Conservation (phyloP, 2,888 invertebrate genomes). For the Eristalinus sepulchralis region DNA sequence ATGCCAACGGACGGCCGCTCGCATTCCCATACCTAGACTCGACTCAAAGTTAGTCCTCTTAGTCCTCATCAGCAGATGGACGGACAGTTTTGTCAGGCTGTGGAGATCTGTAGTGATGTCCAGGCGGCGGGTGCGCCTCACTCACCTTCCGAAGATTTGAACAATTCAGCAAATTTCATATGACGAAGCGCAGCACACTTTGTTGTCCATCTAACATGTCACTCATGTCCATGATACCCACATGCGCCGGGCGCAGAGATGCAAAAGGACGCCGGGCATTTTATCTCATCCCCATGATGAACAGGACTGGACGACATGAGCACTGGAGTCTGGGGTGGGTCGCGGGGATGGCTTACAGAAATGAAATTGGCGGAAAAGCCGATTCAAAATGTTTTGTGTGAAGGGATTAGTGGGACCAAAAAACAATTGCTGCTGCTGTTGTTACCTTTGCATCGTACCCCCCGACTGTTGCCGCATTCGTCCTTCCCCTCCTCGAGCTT, state of each 20-base stretch:
- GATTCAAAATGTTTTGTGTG: slow-evolving; percentile 69
- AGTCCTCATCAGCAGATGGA: neutral
- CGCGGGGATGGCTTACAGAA: slow-evolving; percentile 51
- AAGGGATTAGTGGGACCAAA: slow-evolving; percentile 68
- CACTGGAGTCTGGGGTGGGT: neutral
- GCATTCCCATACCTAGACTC: neutral
- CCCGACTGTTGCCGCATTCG: too few relatives aligned
- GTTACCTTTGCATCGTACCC: slow-evolving; percentile 23
- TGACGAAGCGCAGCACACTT: slow-evolving; percentile 57
- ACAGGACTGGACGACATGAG: neutral
- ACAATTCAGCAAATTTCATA: slow-evolving; percentile 67
- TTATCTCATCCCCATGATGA: slow-evolving; percentile 18
- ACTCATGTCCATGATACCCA: slow-evolving; percentile 49
- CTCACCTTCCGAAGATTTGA: slow-evolving; percentile 61
- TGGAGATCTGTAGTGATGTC: slow-evolving; percentile 23
- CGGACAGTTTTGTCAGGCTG: slow-evolving; percentile 33
- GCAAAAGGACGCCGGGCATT: slow-evolving; percentile 44
- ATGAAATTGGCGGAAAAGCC: slow-evolving; percentile 71
- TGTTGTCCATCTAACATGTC: slow-evolving; percentile 64
- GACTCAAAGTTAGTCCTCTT: neutral
- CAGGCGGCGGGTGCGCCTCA: slow-evolving; percentile 17
- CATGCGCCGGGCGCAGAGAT: slow-evolving; percentile 1
- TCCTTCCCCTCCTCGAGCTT: neutral
- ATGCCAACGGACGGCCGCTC: slow-evolving; percentile 41
- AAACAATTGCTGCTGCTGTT: slow-evolving; percentile 64